phyloP scores from a whole-genome alignment of 2,113 vertebrate genomes.

The Cricetomys ansorgei region DNA sequence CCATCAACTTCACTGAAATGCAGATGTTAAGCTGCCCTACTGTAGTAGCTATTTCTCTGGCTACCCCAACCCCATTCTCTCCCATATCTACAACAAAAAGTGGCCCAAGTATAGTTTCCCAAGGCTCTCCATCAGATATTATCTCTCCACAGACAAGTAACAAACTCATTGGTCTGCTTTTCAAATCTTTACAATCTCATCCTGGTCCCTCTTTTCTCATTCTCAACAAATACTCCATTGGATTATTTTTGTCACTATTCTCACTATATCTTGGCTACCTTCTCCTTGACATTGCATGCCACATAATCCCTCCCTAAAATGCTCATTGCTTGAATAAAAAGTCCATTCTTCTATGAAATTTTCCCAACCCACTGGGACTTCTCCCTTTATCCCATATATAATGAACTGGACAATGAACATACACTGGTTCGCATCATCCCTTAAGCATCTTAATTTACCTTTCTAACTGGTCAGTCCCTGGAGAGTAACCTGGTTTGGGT shows the following conservation, averaged over 20 bases:
- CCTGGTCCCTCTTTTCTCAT: not conserved
- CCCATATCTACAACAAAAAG: not conserved
- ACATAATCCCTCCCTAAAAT: not conserved
- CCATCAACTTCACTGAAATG: not conserved
- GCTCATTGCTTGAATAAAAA: not conserved
- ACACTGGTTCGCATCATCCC: not conserved
- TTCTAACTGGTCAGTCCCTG: not conserved
- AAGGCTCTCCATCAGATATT: not conserved
- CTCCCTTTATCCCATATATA: not conserved
- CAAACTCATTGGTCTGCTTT: not conserved
- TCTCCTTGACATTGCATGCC: not conserved
- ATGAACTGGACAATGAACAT: not conserved
- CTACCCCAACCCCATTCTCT: not conserved
- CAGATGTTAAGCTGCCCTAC: not conserved
- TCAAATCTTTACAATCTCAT: not conserved
- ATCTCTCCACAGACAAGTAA: not conserved
- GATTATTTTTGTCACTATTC: not conserved
- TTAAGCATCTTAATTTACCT: not conserved
- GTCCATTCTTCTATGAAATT: conserved; percentile 3
- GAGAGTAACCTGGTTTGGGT: conserved; percentile 1
- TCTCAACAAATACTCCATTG: not conserved
- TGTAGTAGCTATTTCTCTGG: not conserved
- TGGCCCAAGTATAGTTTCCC: not conserved
- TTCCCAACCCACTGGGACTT: not conserved
- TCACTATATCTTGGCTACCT: not conserved